phyloP scores from a whole-genome alignment of 2,888 invertebrate genomes.

The Chymomyza fuscimana region DNA sequence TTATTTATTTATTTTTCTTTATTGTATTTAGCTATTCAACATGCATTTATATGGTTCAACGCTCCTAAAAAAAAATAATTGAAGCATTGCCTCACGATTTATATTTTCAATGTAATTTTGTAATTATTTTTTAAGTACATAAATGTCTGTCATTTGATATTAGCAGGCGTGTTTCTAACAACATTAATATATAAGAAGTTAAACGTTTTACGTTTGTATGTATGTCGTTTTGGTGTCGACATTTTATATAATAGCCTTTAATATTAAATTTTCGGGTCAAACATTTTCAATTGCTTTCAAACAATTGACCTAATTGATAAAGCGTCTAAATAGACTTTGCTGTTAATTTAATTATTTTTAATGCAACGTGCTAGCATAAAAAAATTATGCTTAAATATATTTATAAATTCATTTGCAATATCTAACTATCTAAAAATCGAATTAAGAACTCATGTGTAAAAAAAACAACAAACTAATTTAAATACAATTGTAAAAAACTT shows the following conservation, averaged over 20 bases:
- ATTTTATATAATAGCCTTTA: neutral
- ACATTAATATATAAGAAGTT: neutral
- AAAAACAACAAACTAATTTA: neutral
- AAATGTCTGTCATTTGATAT: neutral
- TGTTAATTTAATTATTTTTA: neutral
- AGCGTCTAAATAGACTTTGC: neutral
- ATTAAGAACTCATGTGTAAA: neutral
- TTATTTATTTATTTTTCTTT: neutral
- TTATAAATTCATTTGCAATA: neutral
- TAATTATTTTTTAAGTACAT: neutral
- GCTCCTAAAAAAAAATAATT: neutral
- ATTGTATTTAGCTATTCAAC: conserved; percentile 57
- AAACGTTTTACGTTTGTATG: neutral
- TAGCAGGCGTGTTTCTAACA: neutral
- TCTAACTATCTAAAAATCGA: neutral
- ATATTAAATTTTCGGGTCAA: neutral
- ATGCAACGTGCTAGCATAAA: neutral
- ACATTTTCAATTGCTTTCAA: neutral
- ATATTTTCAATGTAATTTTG: neutral
- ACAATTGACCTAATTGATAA: neutral
- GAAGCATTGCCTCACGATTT: neutral
- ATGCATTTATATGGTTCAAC: conserved; percentile 25
- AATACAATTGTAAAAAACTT: neutral
- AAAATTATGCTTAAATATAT: neutral
- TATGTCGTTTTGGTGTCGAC: neutral